Percentiles rank a stretch among this genome's conserved stretches.
Evolutionary conservation across 2,888 invertebrate species (phyloP).

Genomic region (Zaprionus bogoriensis): DNA sequence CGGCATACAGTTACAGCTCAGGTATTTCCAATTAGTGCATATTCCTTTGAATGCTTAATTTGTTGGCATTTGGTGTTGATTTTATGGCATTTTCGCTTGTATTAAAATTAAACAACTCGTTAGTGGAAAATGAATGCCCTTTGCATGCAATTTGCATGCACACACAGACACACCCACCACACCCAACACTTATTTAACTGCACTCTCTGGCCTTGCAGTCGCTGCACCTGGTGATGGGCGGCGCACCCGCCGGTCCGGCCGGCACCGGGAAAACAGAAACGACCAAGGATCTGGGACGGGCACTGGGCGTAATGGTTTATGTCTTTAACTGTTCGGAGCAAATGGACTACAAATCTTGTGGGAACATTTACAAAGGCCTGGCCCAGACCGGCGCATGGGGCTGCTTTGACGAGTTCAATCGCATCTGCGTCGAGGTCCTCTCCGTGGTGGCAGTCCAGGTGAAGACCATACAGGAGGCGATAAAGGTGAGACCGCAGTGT

Average conservation of each 20-base stretch:
- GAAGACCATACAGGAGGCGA: slow-evolving; percentile 93
- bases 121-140: slow-evolving; percentile 68
- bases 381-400: slow-evolving; percentile 98
- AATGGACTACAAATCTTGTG: slow-evolving; percentile 98
- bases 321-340: slow-evolving; percentile 99
- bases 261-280: slow-evolving; percentile 99
- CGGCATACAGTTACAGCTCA: not conserved
- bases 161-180: not conserved
- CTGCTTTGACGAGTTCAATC: slow-evolving; percentile 98
- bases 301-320: slow-evolving; percentile 98
- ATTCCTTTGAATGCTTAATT: slow-evolving; percentile 17
- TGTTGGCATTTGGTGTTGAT: slow-evolving; percentile 36
- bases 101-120: slow-evolving; percentile 74
- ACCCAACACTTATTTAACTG: not conserved
- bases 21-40: slow-evolving; percentile 30
- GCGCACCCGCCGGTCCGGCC: slow-evolving; percentile 97
- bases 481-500: slow-evolving; percentile 85
- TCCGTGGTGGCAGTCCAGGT: slow-evolving; percentile 98
- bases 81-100: slow-evolving; percentile 44
- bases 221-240: slow-evolving; percentile 96
- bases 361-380: slow-evolving; percentile 96
- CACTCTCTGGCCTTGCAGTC: slow-evolving; percentile 83
- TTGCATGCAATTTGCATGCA: slow-evolving; percentile 69
- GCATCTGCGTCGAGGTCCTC: slow-evolving; percentile 97
- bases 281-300: slow-evolving; percentile 97